Percentiles rank a stretch among this genome's conserved stretches.
Conservation (phyloP, 2,113 vertebrate species). For the Uropsilus gracilis region DNA sequence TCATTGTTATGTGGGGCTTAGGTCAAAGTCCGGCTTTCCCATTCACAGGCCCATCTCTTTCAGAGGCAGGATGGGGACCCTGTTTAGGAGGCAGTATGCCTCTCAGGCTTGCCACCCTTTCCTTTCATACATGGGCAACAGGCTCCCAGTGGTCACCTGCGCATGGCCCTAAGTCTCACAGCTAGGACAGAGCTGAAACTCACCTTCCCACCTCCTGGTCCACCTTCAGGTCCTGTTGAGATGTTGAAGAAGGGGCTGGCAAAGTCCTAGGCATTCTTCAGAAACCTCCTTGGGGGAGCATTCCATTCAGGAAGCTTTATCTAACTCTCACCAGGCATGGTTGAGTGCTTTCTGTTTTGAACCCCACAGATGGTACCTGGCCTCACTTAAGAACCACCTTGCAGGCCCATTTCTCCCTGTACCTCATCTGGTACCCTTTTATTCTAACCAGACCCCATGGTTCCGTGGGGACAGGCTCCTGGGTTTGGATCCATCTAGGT, state of each 20-base stretch:
- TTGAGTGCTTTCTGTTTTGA: constrained; percentile 18
- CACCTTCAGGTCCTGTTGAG: background rate
- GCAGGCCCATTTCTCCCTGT: background rate
- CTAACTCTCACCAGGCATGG: background rate
- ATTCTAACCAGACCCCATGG: background rate
- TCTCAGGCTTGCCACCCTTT: background rate
- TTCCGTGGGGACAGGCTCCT: background rate
- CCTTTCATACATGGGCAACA: constrained; percentile 31
- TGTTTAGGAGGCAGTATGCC: background rate
- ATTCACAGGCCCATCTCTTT: background rate
- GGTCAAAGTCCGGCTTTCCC: background rate
- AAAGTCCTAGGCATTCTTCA: background rate
- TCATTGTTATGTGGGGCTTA: background rate
- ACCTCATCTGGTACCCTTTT: background rate
- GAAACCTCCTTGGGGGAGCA: background rate
- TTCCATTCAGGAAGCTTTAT: background rate
- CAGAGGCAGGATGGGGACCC: background rate
- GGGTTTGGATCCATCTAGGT: background rate
- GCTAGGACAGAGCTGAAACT: background rate
- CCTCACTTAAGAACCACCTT: background rate
- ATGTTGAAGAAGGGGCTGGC: background rate
- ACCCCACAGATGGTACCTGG: background rate
- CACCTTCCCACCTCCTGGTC: background rate
- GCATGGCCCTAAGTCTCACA: no score
- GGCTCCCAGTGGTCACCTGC: background rate